Evolutionary conservation across 2,888 invertebrate genomes (phyloP).

Genomic region (Tetranychus piercei): DNA sequence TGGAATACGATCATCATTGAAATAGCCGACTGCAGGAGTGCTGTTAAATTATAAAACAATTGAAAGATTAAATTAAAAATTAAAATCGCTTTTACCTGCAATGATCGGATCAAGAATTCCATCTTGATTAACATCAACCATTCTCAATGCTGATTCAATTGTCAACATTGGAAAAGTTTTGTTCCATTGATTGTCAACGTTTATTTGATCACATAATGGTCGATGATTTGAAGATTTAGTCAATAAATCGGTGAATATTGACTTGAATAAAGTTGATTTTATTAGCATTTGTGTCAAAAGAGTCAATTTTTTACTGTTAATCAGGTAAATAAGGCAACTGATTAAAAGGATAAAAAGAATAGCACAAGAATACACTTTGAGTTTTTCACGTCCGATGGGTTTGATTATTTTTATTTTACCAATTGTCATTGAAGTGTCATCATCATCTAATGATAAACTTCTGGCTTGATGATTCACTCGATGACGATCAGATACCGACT

Average conservation of each 20-base stretch:
- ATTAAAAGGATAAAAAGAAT: background rate
- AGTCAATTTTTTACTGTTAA: background rate
- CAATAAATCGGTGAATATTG: background rate
- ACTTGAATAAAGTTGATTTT: background rate
- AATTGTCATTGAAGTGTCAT: too few relatives aligned
- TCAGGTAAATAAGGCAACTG: background rate
- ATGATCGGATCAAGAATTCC: slow-evolving; percentile 50
- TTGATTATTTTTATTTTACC: too few relatives aligned
- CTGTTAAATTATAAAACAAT: too few relatives aligned
- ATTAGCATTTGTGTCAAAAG: background rate
- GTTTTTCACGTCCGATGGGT: background rate
- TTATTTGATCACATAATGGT: slow-evolving; percentile 15
- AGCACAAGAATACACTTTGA: too few relatives aligned
- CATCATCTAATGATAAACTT: too few relatives aligned
- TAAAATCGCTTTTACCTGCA: too few relatives aligned
- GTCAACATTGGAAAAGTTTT: slow-evolving; percentile 28
- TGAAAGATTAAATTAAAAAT: too few relatives aligned
- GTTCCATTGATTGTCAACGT: slow-evolving; percentile 23
- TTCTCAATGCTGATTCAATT: slow-evolving; percentile 52
- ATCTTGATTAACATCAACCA: slow-evolving; percentile 52
- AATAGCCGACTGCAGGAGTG: slow-evolving; percentile 57
- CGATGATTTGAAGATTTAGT: background rate
- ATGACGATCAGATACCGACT: background rate
- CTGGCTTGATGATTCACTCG: background rate
- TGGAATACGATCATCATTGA: slow-evolving; percentile 52